Evolutionary conservation across 2,113 vertebrate genomes (phyloP).

Genomic region (Opisthocomus hoazin): DNA sequence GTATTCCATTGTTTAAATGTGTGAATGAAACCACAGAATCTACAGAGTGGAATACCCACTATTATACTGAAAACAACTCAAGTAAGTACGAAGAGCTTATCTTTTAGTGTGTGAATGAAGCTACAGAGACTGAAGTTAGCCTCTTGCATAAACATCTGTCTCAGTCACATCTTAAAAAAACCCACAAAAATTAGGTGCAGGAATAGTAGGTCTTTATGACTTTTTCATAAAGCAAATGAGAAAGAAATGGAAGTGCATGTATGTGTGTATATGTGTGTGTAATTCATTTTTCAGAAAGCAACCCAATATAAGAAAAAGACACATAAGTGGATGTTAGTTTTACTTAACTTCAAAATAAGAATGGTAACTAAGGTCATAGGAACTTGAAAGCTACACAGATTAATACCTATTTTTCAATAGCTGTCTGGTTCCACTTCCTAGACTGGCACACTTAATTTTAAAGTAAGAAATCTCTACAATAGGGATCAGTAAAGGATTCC

Average conservation of each 20-base stretch:
- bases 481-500: neutral
- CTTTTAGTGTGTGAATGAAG: neutral
- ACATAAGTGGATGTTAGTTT: neutral
- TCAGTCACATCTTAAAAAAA: neutral
- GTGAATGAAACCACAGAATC: neutral
- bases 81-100: neutral
- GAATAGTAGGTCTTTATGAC: neutral
- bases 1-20: neutral
- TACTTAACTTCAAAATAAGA: neutral
- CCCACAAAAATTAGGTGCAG: neutral
- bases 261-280: fast-evolving
- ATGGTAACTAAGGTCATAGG: fast-evolving
- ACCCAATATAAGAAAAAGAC: neutral
- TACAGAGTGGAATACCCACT: neutral
- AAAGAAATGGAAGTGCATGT: neutral
- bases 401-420: neutral
- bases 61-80: neutral
- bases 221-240: neutral
- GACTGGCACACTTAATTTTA: neutral
- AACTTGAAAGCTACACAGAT: neutral
- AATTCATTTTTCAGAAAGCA: neutral
- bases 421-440: neutral
- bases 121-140: neutral
- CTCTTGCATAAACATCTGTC: neutral
- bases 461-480: neutral